Evolutionary conservation across 2,888 invertebrate species (phyloP), one percentile per base, ranked within the genome.

Genomic region (Xestia rhomboidea): DNA sequence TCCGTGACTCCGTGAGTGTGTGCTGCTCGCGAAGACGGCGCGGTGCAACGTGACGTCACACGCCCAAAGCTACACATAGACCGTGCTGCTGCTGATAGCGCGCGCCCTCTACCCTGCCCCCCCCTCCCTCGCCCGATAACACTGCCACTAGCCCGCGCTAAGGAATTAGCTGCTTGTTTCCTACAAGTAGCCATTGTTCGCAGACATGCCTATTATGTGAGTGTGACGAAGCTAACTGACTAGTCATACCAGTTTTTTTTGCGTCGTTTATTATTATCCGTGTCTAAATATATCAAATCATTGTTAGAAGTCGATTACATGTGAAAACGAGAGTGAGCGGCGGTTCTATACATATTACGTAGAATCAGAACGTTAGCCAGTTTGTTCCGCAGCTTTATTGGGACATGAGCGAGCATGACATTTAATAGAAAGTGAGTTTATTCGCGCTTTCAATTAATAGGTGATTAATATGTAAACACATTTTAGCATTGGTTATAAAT

Each of bases 231-330:
- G 57, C 41, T 70, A 60, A 62, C 27, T 34, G 49, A 69, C 73
- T 44, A 38, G 82, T 71, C 51, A 60, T 13, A 68, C 70, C 60
- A 68, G 76, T 54, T 76, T 63, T 63, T 82, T 83, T 30, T 70
- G n/a, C 64, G 54, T 54, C 49, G 66, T 67, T 70, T 68, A 54
- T 68, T 73, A 69, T 67, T 62, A 46, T 73, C 62, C 49, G 18
- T 24, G 64, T 68, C 57, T 72, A 83, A 81, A 68, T 71, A 54
- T 81, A 79, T 64, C 13, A 54, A 69, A 69, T 68, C 69, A 67
- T 73, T 79, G 84, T 67, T 84, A 69, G n/a, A 69, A 54, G 68
- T 68, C 60, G 30, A 79, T 81, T 72, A 30, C 44, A 11, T 46
- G 38, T 54, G 68, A 83, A 83, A 66, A 68, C 84, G 68, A 79